Base-by-base conservation (phyloP, 1,140 invertebrate genomes). In the Pogonomyrmex barbatus region DNA sequence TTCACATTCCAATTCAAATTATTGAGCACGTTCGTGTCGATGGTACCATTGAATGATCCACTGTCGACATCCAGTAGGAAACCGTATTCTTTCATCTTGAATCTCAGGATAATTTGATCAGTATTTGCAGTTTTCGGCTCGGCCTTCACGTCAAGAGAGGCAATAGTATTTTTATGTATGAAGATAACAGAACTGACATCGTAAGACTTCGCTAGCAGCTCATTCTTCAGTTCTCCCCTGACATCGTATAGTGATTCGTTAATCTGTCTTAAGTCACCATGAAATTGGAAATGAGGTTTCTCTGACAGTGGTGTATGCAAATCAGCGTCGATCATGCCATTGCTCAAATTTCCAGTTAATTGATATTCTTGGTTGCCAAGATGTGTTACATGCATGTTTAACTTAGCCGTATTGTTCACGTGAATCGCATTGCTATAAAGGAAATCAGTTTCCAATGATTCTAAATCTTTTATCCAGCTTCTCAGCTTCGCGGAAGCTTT, bases 381-480 rank as follows among this genome's bases (percentile, higher is more conserved):
- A 60, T 92, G 87, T 17, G 89, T 94, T 4, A 94, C 81, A 6
- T 77, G 50, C 0, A 93, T 10, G 24, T 88, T 88, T 1, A 94
- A 5, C 10, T 86, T 86, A 0, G 87, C 89, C 0, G 70, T 92
- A 8, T 92, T 89, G 47, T 94, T 93, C 1, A 36, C n/a, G 0
- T 75, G 4, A 10, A 92, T 87, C 2, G 86, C 70, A 60, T 93
- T 96, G 42, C 94, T 75, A 78, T 95, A 96, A 60, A 94, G 93
- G 2, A 95, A 83, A 17, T 95, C 90, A 0, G 91, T 87, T 73
- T 95, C 95, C 68, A 96, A 93, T 60, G 95, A 95, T 83, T 94
- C 93, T 45, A 96, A 88, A 33, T 95, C 93, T 73, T 95, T 94
- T 3, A 96, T 94, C 71, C 95, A 96, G 17, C 96, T 96, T 39